These are phyloP conservation scores for Branchipolynoe longqiensis DNA, from an alignment of 2,888 invertebrate genomes.

Conservation along the genomic window DNA sequence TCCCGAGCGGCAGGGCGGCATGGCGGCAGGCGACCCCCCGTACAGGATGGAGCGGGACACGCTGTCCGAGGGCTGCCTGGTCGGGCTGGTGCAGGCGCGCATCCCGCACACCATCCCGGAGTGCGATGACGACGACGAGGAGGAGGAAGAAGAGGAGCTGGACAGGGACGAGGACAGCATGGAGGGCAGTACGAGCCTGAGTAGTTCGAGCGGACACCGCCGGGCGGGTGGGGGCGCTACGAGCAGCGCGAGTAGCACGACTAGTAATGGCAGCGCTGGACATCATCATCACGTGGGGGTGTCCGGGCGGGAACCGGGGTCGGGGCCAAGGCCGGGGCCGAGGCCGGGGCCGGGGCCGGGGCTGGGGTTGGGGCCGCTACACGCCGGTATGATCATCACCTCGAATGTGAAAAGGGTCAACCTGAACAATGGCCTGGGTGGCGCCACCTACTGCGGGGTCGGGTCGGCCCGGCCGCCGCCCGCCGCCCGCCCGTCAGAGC, in stretches of 20 bases:
- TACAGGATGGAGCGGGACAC: background rate
- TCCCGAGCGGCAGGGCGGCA: background rate
- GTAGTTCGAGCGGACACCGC: conserved; percentile 1
- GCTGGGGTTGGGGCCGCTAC: background rate
- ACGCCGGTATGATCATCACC: background rate
- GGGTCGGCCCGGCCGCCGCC: background rate
- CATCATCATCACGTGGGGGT: background rate
- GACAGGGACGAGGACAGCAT: background rate
- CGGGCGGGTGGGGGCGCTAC: background rate
- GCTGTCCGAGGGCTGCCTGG: background rate
- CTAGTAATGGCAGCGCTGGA: background rate
- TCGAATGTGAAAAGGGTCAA: background rate
- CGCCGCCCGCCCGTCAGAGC: background rate
- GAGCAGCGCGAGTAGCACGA: background rate
- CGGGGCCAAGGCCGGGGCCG: background rate
- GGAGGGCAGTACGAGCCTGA: background rate
- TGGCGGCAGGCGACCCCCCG: background rate
- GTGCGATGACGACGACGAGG: conserved; percentile 24
- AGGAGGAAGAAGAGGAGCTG: background rate
- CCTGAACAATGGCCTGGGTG: background rate
- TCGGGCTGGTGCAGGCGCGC: conserved; percentile 11
- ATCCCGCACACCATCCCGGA: conserved; percentile 46
- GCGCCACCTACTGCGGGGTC: background rate
- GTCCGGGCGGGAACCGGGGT: background rate
- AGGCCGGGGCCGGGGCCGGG: background rate